These are phyloP conservation scores for Zapornia atra DNA, from an alignment of 2,113 vertebrate species.

Conservation along the genomic window DNA sequence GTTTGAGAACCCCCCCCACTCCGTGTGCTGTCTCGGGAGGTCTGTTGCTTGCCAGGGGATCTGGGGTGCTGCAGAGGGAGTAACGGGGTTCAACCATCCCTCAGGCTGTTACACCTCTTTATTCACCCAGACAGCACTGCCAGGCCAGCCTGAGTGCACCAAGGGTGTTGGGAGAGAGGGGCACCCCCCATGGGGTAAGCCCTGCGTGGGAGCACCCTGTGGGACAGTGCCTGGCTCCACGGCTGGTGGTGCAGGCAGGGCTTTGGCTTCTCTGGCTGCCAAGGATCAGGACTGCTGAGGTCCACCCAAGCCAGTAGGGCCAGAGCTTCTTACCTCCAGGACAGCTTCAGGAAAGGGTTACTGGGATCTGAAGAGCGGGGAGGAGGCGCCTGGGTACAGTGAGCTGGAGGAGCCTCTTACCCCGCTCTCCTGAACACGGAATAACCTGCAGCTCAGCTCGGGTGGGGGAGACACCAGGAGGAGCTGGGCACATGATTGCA, in stretches of 20 bases:
- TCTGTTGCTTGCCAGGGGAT: background rate
- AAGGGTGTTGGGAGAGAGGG: background rate
- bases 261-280: background rate
- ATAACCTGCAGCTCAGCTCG: fast-evolving
- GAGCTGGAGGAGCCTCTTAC: background rate
- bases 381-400: background rate
- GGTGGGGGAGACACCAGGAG: background rate
- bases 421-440: fast-evolving
- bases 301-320: background rate
- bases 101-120: background rate
- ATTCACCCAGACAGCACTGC: background rate
- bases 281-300: background rate
- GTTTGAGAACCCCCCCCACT: background rate
- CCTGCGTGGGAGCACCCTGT: background rate
- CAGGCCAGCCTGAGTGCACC: background rate
- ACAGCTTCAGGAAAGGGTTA: background rate
- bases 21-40: fast-evolving
- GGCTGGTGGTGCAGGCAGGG: fast-evolving
- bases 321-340: background rate
- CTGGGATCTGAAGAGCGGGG: fast-evolving
- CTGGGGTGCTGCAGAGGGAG: background rate
- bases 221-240: fast-evolving
- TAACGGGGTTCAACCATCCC: background rate
- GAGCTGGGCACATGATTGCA: background rate
- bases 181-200: background rate